A percentile compares a stretch with the other conserved stretches of the same genome.
phyloP scores from a whole-genome alignment of 2,888 invertebrate genomes.

The Celastrina argiolus region DNA sequence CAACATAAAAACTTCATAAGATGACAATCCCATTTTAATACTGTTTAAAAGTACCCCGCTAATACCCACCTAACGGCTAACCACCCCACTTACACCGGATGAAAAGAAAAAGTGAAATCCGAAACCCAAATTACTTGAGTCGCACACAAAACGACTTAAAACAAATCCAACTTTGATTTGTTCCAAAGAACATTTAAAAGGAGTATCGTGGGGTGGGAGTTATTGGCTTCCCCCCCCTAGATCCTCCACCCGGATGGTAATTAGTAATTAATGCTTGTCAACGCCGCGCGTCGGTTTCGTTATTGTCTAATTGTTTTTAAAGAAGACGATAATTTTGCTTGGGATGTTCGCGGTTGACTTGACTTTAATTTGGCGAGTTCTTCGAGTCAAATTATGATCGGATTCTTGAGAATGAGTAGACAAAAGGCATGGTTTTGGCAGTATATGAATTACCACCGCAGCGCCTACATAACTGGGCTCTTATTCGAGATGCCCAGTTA shows the following conservation, averaged over 20 bases:
- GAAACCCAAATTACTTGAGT: conserved; percentile 8
- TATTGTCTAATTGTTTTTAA: conserved; percentile 68
- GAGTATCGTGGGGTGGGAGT: conserved; percentile 32
- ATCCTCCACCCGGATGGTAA: conserved; percentile 33
- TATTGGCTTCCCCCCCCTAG: conserved; percentile 26
- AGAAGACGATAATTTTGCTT: conserved; percentile 51
- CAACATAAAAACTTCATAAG: neutral
- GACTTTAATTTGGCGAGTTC: neutral
- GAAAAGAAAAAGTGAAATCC: conserved; percentile 11
- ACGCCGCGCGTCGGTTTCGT: conserved; percentile 50
- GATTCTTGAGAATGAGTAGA: too few relatives aligned
- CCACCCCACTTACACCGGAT: neutral
- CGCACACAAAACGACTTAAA: conserved; percentile 32
- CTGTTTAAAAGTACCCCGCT: neutral
- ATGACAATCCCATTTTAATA: neutral
- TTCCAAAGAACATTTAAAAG: conserved; percentile 53
- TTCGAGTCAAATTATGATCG: too few relatives aligned
- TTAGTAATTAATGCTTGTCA: conserved; percentile 61
- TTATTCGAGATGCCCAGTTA: too few relatives aligned
- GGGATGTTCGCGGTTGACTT: conserved; percentile 25
- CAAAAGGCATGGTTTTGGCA: too few relatives aligned
- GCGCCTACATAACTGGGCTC: too few relatives aligned
- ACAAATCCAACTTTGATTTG: conserved; percentile 58
- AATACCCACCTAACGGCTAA: neutral
- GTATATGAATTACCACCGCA: too few relatives aligned